A percentile compares a stretch with the other conserved stretches of the same genome.
Evolutionary conservation across 1,140 invertebrate genomes (phyloP).

Genomic region (Drosophila nigromelanica): DNA sequence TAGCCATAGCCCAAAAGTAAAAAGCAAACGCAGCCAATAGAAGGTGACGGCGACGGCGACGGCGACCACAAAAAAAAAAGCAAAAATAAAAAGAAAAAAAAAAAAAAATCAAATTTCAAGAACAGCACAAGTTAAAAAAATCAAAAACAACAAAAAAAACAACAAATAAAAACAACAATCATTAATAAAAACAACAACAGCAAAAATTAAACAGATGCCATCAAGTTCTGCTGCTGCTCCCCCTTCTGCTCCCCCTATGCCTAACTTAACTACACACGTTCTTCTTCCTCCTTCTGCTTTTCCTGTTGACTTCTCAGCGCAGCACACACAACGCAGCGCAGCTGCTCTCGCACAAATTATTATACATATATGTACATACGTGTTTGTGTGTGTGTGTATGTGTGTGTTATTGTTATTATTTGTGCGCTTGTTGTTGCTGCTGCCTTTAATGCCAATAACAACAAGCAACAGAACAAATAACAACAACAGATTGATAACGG

Average conservation of each 20-base stretch:
- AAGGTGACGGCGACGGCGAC: conserved; percentile 26
- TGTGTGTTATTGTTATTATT: conserved; percentile 21
- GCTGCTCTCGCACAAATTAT: conserved; percentile 45
- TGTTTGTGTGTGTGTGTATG: conserved; percentile 18
- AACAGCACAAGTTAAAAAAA: too few relatives aligned
- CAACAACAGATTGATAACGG: conserved; percentile 48
- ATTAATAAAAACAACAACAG: conserved; percentile 57
- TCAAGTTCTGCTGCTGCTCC: conserved; percentile 24
- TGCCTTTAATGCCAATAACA: conserved; percentile 18
- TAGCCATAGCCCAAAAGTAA: conserved; percentile 63
- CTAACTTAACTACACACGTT: background rate
- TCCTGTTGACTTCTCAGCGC: conserved; percentile 32
- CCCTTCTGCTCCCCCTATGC: background rate
- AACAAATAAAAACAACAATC: conserved; percentile 59
- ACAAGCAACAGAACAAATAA: conserved; percentile 27
- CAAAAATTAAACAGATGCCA: conserved; percentile 55
- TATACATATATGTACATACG: conserved; percentile 21
- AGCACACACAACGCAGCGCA: background rate
- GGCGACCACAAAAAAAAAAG: conserved; percentile 1
- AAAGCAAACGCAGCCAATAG: conserved; percentile 48
- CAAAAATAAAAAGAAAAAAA: conserved; percentile 24
- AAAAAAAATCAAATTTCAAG: too few relatives aligned
- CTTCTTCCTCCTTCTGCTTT: conserved; percentile 3
- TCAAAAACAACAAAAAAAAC: too few relatives aligned
- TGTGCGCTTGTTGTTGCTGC: conserved; percentile 4